Percentiles rank a stretch among this genome's conserved stretches.
These are phyloP conservation scores for Papilio aristodemus DNA, from an alignment of 1,140 invertebrate species.

Conservation along the genomic window DNA sequence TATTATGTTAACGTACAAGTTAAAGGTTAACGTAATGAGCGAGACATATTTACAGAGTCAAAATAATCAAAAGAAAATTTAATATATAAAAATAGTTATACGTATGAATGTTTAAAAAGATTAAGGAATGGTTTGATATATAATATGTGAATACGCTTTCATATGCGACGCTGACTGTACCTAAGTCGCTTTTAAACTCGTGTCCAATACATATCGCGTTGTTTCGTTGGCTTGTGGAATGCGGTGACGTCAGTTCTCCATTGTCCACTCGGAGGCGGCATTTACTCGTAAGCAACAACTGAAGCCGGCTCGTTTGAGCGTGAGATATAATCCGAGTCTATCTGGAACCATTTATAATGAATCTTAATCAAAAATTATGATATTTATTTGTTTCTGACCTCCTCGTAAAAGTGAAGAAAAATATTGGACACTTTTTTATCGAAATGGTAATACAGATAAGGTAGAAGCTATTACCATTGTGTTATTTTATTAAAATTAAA, in stretches of 20 bases:
- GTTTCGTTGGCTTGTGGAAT: constrained; percentile 30
- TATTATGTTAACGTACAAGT: not conserved
- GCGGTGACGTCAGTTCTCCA: constrained; percentile 26
- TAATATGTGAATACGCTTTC: not conserved
- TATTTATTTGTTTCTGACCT: too few species aligned
- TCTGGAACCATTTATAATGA: too few species aligned
- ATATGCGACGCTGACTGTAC: constrained; percentile 5
- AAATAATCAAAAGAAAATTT: not conserved
- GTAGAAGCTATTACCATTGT: constrained; percentile 43
- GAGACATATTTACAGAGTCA: not conserved
- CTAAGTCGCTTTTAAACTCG: constrained; percentile 19
- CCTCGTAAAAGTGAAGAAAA: too few species aligned
- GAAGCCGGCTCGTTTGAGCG: not conserved
- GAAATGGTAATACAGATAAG: constrained; percentile 5
- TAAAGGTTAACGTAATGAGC: not conserved
- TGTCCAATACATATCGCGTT: constrained; percentile 34
- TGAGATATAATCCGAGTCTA: not conserved
- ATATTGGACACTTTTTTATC: not conserved
- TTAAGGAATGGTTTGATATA: not conserved
- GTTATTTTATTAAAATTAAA: not conserved
- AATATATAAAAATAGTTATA: too few species aligned
- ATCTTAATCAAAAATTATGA: too few species aligned
- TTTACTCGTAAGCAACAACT: constrained; percentile 30
- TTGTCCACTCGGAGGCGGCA: constrained; percentile 5
- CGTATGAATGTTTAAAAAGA: too few species aligned